phyloP scores from a whole-genome alignment of 2,888 invertebrate genomes.

The Mythimna albipuncta region DNA sequence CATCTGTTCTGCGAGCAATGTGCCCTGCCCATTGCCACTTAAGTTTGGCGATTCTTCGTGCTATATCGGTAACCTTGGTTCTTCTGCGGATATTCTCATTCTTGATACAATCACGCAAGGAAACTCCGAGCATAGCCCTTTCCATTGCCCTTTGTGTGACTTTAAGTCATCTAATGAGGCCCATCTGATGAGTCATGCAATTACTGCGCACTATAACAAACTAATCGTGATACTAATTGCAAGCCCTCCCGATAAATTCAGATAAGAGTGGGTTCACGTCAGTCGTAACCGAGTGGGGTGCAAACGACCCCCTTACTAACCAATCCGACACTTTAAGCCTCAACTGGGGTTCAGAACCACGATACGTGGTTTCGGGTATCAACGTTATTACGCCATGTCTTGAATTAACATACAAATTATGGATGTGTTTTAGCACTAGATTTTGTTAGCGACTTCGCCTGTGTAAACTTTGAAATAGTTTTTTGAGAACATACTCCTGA shows the following conservation, averaged over 20 bases:
- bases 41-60: no score
- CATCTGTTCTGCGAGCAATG: no score
- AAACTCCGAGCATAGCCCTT: no score
- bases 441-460: not conserved
- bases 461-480: not conserved
- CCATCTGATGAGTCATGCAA: no score
- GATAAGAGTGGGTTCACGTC: constrained; percentile 32
- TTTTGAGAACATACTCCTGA: not conserved
- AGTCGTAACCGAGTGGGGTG: constrained; percentile 9
- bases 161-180: no score
- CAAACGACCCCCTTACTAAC: constrained; percentile 16
- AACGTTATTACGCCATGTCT: not conserved
- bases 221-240: constrained; percentile 1
- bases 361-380: not conserved
- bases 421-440: not conserved
- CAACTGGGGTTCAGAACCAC: constrained; percentile 3
- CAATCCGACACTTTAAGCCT: constrained; percentile 37
- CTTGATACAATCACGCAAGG: no score
- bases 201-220: not conserved
- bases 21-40: no score
- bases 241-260: constrained; percentile 20
- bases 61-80: no score
- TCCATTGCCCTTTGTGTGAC: no score
- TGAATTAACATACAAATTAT: constrained; percentile 11
- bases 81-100: no score